Percentiles rank a stretch among this genome's conserved stretches.
These are phyloP conservation scores for Leptodactylus fuscus DNA, from an alignment of 2,113 vertebrate genomes.

Conservation along the genomic window DNA sequence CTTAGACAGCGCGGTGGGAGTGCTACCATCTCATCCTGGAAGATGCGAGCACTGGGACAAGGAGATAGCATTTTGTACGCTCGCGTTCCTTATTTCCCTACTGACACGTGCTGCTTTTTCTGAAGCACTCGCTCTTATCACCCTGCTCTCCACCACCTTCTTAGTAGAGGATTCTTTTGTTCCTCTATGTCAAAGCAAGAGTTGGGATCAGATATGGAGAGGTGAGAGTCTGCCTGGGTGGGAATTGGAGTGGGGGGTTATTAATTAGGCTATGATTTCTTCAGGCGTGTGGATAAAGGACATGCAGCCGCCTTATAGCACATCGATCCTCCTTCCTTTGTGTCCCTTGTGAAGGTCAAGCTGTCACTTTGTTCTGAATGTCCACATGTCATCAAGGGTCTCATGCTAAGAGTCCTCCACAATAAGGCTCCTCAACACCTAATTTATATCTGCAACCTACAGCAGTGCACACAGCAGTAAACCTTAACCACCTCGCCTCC, in stretches of 20 bases:
- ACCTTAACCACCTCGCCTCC: conserved; percentile 19
- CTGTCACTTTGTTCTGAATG: conserved; percentile 51
- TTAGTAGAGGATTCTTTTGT: conserved; percentile 51
- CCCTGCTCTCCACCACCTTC: conserved; percentile 40
- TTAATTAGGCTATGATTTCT: conserved; percentile 51
- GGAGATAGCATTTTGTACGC: conserved; percentile 50
- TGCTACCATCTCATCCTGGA: background rate
- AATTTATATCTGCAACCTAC: conserved; percentile 17
- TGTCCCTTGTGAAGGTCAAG: conserved; percentile 56
- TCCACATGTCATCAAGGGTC: conserved; percentile 43
- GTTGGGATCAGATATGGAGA: conserved; percentile 54
- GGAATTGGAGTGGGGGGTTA: conserved; percentile 42
- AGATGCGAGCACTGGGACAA: conserved; percentile 15
- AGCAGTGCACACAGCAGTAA: background rate
- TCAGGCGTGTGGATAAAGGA: conserved; percentile 53
- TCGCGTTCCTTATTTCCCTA: conserved; percentile 53
- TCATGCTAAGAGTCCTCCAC: conserved; percentile 32
- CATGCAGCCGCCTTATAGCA: conserved; percentile 35
- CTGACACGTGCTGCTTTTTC: conserved; percentile 18
- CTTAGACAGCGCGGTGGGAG: background rate
- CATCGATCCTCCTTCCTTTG: conserved; percentile 51
- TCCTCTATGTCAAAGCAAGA: conserved; percentile 51
- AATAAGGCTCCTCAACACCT: conserved; percentile 12
- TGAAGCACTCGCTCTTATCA: conserved; percentile 44
- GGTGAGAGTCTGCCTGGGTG: conserved; percentile 42